Evolutionary conservation across 2,888 invertebrate genomes (phyloP), one percentile per base, ranked within the genome.

Genomic region (Synanthedon tipuliformis): DNA sequence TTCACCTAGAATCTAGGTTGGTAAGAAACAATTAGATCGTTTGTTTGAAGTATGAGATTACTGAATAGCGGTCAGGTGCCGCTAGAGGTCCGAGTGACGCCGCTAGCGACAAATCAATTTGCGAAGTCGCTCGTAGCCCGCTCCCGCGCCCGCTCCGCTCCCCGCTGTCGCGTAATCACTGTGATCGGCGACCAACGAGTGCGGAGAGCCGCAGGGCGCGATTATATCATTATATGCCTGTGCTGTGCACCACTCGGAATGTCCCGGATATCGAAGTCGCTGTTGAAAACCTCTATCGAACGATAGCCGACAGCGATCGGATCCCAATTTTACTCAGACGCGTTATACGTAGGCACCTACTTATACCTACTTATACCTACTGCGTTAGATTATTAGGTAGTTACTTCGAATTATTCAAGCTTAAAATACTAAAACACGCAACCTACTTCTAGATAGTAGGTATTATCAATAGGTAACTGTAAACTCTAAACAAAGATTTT

Each of bases 141-240:
- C 57, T 64, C 65, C 66, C 69, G 68, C 64, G 58, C 57, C 64
- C 65, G 67, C 69, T 68, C 69, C 68, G 70, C 72, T 70, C 59
- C 59, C 68, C 70, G 67, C 71, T 69, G 59, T 59, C 57, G 53
- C 52, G 58, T 64, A 77, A 84, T 79, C 64, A 78, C 80, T 66
- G 78, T 75, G 64, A 78, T 81, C 74, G 63, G 52, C 34, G 27
- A 50, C 13, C 13, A 18, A 15, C 13, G 56, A 54, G 40, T 50
- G 56, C 62, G 63, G 65, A 60, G 63, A 61, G 80, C 84, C 81
- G 68, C 71, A 60, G 78, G 84, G 71, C 61, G 56, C 64, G 77
- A 81, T 85, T 82, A 85, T 79, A 75, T 78, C 78, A 84, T 84
- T 83, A 83, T 59, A 34, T 34, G 34, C 34, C 34, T 34, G 34